phyloP scores from a whole-genome alignment of 2,888 invertebrate species.

The Caenorhabditis zanzibari region DNA sequence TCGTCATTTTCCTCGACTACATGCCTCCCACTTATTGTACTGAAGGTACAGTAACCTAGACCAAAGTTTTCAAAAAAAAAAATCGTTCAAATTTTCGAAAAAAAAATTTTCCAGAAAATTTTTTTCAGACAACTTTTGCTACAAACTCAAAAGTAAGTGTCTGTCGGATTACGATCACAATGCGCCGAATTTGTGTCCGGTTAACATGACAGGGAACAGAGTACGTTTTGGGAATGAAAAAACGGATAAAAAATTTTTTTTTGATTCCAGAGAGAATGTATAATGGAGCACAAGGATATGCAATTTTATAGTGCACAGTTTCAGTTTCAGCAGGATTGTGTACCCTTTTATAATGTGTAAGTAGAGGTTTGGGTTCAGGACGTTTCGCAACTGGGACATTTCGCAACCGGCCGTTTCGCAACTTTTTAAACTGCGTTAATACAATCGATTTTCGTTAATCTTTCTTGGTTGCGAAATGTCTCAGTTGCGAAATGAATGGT shows the following conservation, averaged over 20 bases:
- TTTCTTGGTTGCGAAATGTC: too few relatives aligned
- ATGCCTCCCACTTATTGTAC: constrained; percentile 58
- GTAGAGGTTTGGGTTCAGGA: too few relatives aligned
- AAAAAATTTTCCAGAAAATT: too few relatives aligned
- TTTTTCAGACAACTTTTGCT: constrained; percentile 56
- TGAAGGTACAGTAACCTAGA: constrained; percentile 2
- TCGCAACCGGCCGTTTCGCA: too few relatives aligned
- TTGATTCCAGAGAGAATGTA: constrained; percentile 45
- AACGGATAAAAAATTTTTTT: not conserved
- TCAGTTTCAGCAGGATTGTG: constrained; percentile 63
- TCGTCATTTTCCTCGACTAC: constrained; percentile 63
- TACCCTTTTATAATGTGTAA: constrained; percentile 1
- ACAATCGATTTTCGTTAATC: too few relatives aligned
- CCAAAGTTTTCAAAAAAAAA: not conserved
- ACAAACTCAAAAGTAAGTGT: constrained; percentile 54
- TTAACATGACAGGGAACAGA: not conserved
- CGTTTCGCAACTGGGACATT: too few relatives aligned
- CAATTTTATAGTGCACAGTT: constrained; percentile 57
- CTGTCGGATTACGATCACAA: constrained; percentile 57
- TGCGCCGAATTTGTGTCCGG: constrained; percentile 38
- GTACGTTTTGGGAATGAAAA: not conserved
- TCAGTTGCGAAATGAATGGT: too few relatives aligned
- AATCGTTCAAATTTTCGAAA: not conserved
- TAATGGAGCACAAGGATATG: constrained; percentile 36
- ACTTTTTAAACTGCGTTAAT: too few relatives aligned